Conservation (phyloP, 1,140 invertebrate species). For the Drosophila sturtevanti region DNA sequence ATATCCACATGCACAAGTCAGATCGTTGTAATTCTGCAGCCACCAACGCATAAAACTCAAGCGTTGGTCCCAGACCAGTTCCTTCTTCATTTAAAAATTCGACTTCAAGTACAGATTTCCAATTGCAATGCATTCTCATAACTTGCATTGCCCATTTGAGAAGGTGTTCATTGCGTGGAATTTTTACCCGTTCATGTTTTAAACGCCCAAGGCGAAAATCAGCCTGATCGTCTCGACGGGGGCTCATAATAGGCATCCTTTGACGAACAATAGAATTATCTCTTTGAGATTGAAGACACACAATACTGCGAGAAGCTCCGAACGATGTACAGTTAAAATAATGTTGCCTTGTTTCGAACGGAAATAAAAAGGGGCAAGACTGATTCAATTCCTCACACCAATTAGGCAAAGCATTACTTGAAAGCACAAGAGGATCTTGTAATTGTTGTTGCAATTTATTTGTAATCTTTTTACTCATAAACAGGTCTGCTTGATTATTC, state of each 20-base stretch:
- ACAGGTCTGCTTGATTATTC: constrained; percentile 90
- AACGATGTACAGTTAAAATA: constrained; percentile 98
- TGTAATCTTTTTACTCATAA: constrained; percentile 96
- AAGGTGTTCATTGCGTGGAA: constrained; percentile 93
- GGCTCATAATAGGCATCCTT: constrained; percentile 85
- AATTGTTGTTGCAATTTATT: constrained; percentile 96
- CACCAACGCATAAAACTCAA: constrained; percentile 97
- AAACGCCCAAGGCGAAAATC: constrained; percentile 98
- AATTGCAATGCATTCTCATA: constrained; percentile 94
- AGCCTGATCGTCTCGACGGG: constrained; percentile 91
- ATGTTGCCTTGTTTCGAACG: constrained; percentile 96
- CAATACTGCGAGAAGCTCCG: constrained; percentile 97
- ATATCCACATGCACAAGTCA: constrained; percentile 96
- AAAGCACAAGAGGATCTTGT: constrained; percentile 96
- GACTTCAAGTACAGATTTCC: constrained; percentile 98
- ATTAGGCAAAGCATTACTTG: constrained; percentile 94
- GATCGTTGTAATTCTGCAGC: constrained; percentile 97
- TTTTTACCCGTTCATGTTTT: constrained; percentile 98
- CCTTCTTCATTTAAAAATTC: constrained; percentile 99
- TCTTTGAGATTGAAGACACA: constrained; percentile 98
- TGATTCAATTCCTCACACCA: constrained; percentile 93
- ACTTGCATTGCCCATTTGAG: constrained; percentile 97
- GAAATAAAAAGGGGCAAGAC: constrained; percentile 97
- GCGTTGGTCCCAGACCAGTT: constrained; percentile 97
- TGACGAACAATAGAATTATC: constrained; percentile 95